phyloP scores from a whole-genome alignment of 2,113 vertebrate genomes.

The Melanerpes formicivorus region DNA sequence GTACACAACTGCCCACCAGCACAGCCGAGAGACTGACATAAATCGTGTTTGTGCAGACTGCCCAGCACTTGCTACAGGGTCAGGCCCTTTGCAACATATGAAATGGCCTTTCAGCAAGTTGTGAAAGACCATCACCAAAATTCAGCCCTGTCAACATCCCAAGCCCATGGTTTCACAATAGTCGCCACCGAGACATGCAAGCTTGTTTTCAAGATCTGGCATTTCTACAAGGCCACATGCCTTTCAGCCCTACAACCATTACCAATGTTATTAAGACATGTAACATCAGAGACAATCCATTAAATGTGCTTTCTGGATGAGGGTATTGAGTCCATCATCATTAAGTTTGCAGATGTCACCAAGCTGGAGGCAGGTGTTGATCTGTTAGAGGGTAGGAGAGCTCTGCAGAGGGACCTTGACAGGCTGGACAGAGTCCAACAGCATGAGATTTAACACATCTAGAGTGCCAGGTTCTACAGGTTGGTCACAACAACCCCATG shows the following conservation, averaged over 20 bases:
- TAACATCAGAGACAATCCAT: not conserved
- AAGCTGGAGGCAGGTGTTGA: too few species aligned
- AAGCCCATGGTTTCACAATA: not conserved
- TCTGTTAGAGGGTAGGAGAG: too few species aligned
- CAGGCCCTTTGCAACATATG: rapidly evolving
- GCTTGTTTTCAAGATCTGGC: not conserved
- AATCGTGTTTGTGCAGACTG: not conserved
- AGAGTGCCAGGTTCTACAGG: too few species aligned
- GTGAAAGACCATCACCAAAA: not conserved
- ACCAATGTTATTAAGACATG: not conserved
- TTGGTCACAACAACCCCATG: too few species aligned
- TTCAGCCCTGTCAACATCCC: not conserved
- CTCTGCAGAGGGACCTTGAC: too few species aligned
- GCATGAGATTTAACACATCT: too few species aligned
- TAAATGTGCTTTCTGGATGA: not conserved
- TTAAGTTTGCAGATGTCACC: too few species aligned
- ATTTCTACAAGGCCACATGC: not conserved
- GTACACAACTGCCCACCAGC: not conserved
- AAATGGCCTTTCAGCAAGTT: not conserved
- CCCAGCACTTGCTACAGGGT: not conserved
- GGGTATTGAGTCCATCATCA: too few species aligned
- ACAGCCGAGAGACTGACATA: not conserved
- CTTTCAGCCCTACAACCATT: not conserved
- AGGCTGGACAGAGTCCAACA: too few species aligned
- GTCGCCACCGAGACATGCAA: not conserved